phyloP scores from a whole-genome alignment of 30 jellyfish, hydroid and myxozoan species.

The Turritopsis dohrnii region DNA sequence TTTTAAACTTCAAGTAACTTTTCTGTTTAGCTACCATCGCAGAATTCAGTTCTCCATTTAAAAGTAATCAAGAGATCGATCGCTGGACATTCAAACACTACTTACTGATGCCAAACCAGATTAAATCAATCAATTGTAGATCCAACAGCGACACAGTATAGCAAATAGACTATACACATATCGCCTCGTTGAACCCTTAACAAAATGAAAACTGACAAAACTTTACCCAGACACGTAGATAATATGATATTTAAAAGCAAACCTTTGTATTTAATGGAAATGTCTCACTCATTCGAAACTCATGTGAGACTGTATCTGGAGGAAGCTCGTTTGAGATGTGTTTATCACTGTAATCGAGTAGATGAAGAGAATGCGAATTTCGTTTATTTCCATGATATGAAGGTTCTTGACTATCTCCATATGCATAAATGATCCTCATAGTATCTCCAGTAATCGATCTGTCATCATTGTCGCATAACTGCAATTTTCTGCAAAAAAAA shows the following conservation, averaged over 20 bases:
- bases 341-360: conserved; percentile 26
- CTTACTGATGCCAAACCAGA: no score
- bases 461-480: conserved; percentile 48
- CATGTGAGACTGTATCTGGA: neutral
- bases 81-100: no score
- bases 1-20: no score
- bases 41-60: no score
- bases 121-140: no score
- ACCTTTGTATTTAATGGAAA: neutral
- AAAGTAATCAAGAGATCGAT: no score
- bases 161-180: no score
- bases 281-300: neutral
- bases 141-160: no score
- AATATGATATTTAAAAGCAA: no score
- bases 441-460: conserved; percentile 47
- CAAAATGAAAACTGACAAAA: no score
- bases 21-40: no score
- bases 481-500: conserved; percentile 40
- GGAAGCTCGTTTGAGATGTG: neutral
- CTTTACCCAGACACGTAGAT: neutral
- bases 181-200: no score
- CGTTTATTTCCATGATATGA: conserved; percentile 21
- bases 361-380: conserved; percentile 34
- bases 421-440: conserved; percentile 35
- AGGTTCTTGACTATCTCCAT: conserved; percentile 28